Base-by-base conservation (phyloP, 2,888 invertebrate species). In the Orthosia gothica region DNA sequence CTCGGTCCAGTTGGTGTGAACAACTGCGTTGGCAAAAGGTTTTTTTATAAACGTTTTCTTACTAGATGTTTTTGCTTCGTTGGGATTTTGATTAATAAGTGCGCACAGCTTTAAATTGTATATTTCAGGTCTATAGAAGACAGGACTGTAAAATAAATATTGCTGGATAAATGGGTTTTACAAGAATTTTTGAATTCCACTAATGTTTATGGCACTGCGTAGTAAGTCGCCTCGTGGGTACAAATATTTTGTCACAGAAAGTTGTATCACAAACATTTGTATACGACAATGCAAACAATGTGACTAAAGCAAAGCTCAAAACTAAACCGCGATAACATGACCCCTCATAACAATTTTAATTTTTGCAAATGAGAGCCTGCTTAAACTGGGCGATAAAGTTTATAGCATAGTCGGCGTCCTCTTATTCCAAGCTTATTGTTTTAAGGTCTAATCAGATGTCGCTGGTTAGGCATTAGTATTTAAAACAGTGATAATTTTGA, bases 221-320 rank as follows among this genome's bases (percentile, higher is more conserved):
- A 47, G 18, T n/a, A 16, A 45, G 40, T 55, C 18, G n/a, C 18
- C 13, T 7, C 11, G 12, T n/a, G 1, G 58, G 12, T 12, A 58
- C 5, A 40, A 58, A 26, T 13, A 61, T 55, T 58, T 40, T 16
- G 1, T 20, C n/a, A n/a, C 23, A 45, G 40, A 50, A 32, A 47
- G 26, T 16, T 62, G 16, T 62, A 2, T n/a, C n/a, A 47, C 32
- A 63, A 52, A 58, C 32, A 49, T 72, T 58, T 72, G 18, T 13
- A 9, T 32, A 71, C 47, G 16, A 23, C 18, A 70, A 57, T 32
- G 72, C 58, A 54, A 76, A 78, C 70, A 50, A 18, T 67, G n/a
- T 54, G 26, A 61, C 4, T 32, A 52, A 75, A 75, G 12, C 59
- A 59, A 62, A 52, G 58, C 47, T 58, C 23, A 32, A 58, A 76